Evolutionary conservation across 23 tunicate species (phyloP).

Genomic region (Clavelina lepadiformis): DNA sequence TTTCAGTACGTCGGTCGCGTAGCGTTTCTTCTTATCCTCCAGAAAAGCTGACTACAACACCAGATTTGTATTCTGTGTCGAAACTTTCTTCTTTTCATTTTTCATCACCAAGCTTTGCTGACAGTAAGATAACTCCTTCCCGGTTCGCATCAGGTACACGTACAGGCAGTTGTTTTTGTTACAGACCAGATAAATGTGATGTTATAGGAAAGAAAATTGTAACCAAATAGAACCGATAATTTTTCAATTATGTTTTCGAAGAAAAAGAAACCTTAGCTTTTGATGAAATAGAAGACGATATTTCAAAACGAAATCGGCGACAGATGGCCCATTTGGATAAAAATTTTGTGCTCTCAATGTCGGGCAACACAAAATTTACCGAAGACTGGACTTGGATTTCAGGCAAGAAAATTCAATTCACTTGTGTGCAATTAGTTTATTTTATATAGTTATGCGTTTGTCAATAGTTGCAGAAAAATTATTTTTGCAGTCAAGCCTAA

Average conservation of each 20-base stretch:
- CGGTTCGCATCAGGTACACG: no score
- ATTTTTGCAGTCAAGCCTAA: neutral
- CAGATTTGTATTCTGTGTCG: constrained; percentile 7
- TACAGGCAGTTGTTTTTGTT: no score
- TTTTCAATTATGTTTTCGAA: no score
- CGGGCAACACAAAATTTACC: constrained; percentile 32
- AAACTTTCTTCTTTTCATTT: constrained; percentile 20
- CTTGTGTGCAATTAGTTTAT: no score
- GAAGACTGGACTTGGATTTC: constrained; percentile 87
- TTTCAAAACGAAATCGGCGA: constrained; percentile 5
- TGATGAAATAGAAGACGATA: no score
- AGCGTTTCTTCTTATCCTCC: neutral
- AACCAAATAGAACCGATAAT: no score
- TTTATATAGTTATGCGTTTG: no score
- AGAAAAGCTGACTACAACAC: neutral
- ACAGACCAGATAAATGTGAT: no score
- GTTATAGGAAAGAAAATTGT: no score
- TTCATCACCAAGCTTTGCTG: constrained; percentile 20
- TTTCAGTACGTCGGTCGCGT: constrained; percentile 3
- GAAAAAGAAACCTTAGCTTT: no score
- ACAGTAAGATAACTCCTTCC: neutral
- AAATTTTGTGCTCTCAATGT: constrained; percentile 46
- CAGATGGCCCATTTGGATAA: constrained; percentile 74
- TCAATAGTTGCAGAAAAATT: constrained; percentile 1
- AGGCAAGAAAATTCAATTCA: constrained; percentile 14